These are phyloP conservation scores for Drosophila greeni DNA, from an alignment of 2,888 invertebrate species.

Conservation along the genomic window DNA sequence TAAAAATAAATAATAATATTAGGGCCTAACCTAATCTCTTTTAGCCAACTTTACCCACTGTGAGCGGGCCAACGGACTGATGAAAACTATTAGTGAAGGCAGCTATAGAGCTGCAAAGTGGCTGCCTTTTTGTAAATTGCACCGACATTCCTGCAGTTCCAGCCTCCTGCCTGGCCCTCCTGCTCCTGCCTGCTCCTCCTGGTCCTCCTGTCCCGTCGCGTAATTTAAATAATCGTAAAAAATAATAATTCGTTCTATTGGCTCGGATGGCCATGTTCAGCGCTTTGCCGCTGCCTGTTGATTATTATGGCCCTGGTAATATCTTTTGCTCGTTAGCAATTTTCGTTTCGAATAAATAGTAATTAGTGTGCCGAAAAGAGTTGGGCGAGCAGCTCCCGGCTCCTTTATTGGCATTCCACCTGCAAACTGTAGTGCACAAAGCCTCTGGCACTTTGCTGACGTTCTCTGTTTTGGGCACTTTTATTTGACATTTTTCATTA, in stretches of 20 bases:
- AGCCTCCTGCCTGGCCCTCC: background rate
- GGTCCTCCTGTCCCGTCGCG: constrained; percentile 51
- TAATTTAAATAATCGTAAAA: constrained; percentile 74
- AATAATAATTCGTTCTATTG: constrained; percentile 70
- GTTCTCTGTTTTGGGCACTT: constrained; percentile 67
- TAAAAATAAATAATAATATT: background rate
- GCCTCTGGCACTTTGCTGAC: constrained; percentile 63
- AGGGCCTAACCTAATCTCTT: background rate
- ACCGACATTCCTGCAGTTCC: constrained; percentile 54
- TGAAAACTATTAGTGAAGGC: constrained; percentile 70
- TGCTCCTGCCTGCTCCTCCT: constrained; percentile 32
- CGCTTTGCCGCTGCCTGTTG: constrained; percentile 40
- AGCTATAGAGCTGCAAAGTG: constrained; percentile 59
- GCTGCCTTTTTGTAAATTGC: constrained; percentile 65
- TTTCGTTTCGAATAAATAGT: constrained; percentile 74
- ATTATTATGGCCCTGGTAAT: constrained; percentile 66
- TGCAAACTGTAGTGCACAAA: constrained; percentile 67
- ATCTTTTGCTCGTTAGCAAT: constrained; percentile 73
- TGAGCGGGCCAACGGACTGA: constrained; percentile 55
- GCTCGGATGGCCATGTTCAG: constrained; percentile 23
- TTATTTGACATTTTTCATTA: constrained; percentile 74
- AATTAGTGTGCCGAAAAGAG: constrained; percentile 68
- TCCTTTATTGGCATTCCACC: constrained; percentile 31
- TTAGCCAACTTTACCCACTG: constrained; percentile 10
- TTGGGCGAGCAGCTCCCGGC: constrained; percentile 42